These are phyloP conservation scores for Nasonia vitripennis DNA, from an alignment of 1,140 invertebrate genomes.

Conservation along the genomic window DNA sequence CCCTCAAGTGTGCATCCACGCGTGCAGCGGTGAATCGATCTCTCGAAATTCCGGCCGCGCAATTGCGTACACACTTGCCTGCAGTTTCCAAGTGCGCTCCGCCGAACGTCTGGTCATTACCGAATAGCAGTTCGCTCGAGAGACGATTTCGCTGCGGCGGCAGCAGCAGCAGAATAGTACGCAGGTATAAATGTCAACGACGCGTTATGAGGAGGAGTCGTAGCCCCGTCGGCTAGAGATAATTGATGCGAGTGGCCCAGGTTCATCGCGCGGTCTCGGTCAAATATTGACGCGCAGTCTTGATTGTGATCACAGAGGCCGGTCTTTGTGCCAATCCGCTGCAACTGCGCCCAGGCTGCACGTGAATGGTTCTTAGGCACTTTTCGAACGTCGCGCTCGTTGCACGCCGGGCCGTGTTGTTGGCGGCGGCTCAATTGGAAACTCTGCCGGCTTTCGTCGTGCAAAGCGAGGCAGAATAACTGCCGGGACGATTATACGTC, in stretches of 20 bases:
- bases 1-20: conserved; percentile 14
- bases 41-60: conserved; percentile 63
- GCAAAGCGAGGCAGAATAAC: no score
- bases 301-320: conserved; percentile 60
- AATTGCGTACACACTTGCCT: conserved; percentile 58
- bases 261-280: conserved; percentile 62
- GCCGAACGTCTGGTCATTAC: conserved; percentile 60
- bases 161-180: neutral
- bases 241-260: conserved; percentile 69
- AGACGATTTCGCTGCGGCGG: neutral
- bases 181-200: neutral
- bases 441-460: neutral
- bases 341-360: neutral
- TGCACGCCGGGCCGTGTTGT: neutral
- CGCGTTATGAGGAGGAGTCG: conserved; percentile 29
- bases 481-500: no score
- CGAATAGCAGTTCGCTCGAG: conserved; percentile 55
- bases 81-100: conserved; percentile 59
- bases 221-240: conserved; percentile 60
- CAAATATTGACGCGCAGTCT: conserved; percentile 67
- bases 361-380: neutral
- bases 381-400: neutral
- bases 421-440: neutral
- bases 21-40: conserved; percentile 61
- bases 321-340: neutral